These are phyloP conservation scores for Gnathochromis pfefferi DNA, from an alignment of 2,113 vertebrate species.

Conservation along the genomic window DNA sequence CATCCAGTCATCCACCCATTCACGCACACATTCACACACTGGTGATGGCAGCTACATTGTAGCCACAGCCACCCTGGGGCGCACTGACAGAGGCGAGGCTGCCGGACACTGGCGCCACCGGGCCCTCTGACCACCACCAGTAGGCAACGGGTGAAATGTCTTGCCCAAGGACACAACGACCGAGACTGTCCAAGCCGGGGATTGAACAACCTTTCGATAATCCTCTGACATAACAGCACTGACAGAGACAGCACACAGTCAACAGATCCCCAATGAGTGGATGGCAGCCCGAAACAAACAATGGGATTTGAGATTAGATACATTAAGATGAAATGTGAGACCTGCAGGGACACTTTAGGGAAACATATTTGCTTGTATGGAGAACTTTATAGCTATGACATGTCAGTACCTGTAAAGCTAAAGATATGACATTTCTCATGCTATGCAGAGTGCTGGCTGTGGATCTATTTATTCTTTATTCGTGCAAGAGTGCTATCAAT, in stretches of 20 bases:
- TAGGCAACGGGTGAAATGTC: background rate
- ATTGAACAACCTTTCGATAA: accelerated
- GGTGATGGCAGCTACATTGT: background rate
- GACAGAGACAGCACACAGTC: conserved; percentile 32
- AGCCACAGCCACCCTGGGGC: accelerated
- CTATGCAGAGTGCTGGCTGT: background rate
- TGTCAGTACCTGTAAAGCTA: background rate
- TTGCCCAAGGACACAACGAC: accelerated
- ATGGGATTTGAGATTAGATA: background rate
- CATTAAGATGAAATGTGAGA: background rate
- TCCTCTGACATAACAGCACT: conserved; percentile 49
- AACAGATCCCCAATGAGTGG: conserved; percentile 10
- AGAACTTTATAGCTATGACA: background rate
- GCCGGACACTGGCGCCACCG: accelerated
- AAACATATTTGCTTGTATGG: background rate
- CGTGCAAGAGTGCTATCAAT: accelerated
- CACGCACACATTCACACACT: background rate
- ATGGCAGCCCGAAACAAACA: conserved; percentile 3
- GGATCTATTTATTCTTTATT: background rate
- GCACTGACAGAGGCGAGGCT: accelerated
- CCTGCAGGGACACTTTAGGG: background rate
- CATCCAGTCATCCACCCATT: accelerated
- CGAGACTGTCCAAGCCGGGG: background rate
- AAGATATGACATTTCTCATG: background rate
- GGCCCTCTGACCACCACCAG: background rate